A percentile compares a stretch with the other conserved stretches of the same genome.
Evolutionary conservation across 1,140 invertebrate genomes (phyloP).

Genomic region (Philotrypesis tridentata): DNA sequence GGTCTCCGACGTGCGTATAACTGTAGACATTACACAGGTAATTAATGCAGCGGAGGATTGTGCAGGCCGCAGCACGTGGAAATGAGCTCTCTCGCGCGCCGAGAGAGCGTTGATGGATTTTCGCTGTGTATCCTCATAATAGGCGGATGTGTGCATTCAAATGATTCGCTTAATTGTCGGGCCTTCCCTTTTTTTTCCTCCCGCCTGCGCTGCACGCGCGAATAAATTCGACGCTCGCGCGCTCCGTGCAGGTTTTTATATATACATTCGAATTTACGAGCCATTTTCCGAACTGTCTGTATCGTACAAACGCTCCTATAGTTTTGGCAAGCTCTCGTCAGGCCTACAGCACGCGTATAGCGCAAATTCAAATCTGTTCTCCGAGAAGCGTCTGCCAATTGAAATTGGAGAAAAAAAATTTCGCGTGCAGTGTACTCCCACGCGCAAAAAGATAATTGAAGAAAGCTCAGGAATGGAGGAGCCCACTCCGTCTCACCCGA

Average conservation of each 20-base stretch:
- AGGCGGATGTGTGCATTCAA: not conserved
- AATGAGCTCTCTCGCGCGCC: not conserved
- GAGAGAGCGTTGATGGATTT: slow-evolving; percentile 8
- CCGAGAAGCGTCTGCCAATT: too few relatives aligned
- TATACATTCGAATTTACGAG: not conserved
- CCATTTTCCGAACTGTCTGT: too few relatives aligned
- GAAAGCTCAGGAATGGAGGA: not conserved
- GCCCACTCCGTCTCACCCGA: not conserved
- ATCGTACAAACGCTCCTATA: too few relatives aligned
- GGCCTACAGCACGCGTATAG: too few relatives aligned
- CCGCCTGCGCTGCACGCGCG: too few relatives aligned
- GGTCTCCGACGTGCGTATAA: not conserved
- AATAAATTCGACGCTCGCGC: not conserved
- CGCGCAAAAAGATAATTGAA: not conserved
- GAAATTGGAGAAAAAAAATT: too few relatives aligned
- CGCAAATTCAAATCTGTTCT: too few relatives aligned
- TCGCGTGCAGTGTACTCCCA: too few relatives aligned
- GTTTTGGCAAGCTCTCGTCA: too few relatives aligned
- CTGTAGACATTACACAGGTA: not conserved
- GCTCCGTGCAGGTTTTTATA: too few relatives aligned
- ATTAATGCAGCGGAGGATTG: slow-evolving; percentile 24
- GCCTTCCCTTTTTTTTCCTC: not conserved
- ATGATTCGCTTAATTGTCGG: not conserved
- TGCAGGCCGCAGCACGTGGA: not conserved
- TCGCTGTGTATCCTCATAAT: not conserved